phyloP scores from a whole-genome alignment of 92 coral and sea anemone genomes.

The Epizoanthus illoricatus region DNA sequence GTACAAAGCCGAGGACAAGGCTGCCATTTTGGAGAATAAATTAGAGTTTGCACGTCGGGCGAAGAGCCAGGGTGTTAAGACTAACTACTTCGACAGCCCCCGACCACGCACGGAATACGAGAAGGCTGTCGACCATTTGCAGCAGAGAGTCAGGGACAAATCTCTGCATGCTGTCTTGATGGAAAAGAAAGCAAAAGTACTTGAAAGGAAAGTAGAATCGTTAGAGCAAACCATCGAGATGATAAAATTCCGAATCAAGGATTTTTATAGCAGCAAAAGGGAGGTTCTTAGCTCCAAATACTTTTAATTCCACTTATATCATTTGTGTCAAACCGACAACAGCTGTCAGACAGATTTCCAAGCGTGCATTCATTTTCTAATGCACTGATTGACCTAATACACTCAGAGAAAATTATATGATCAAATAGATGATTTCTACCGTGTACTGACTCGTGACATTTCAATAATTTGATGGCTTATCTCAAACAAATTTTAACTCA shows the following conservation, averaged over 20 bases:
- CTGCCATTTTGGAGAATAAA: slow-evolving; percentile 34
- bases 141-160: slow-evolving; percentile 37
- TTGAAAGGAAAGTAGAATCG: slow-evolving; percentile 39
- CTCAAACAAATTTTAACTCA: not conserved
- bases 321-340: slow-evolving; percentile 28
- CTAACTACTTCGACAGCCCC: slow-evolving; percentile 33
- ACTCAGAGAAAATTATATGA: slow-evolving; percentile 7
- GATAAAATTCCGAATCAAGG: slow-evolving; percentile 38
- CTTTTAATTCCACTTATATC: slow-evolving; percentile 20
- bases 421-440: slow-evolving; percentile 14
- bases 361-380: slow-evolving; percentile 1
- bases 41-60: slow-evolving; percentile 36
- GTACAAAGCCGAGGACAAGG: slow-evolving; percentile 36
- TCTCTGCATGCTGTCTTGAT: slow-evolving; percentile 36
- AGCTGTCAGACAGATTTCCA: slow-evolving; percentile 33
- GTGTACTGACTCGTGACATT: not conserved
- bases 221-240: slow-evolving; percentile 34
- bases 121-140: slow-evolving; percentile 22
- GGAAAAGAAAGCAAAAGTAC: slow-evolving; percentile 42
- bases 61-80: slow-evolving; percentile 14
- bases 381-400: slow-evolving; percentile 26
- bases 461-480: not conserved
- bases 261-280: slow-evolving; percentile 32
- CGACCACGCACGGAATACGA: slow-evolving; percentile 21
- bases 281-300: slow-evolving; percentile 39